phyloP scores from a whole-genome alignment of 2,797 vertebrate genomes.

The Gymnodraco acuticeps region DNA sequence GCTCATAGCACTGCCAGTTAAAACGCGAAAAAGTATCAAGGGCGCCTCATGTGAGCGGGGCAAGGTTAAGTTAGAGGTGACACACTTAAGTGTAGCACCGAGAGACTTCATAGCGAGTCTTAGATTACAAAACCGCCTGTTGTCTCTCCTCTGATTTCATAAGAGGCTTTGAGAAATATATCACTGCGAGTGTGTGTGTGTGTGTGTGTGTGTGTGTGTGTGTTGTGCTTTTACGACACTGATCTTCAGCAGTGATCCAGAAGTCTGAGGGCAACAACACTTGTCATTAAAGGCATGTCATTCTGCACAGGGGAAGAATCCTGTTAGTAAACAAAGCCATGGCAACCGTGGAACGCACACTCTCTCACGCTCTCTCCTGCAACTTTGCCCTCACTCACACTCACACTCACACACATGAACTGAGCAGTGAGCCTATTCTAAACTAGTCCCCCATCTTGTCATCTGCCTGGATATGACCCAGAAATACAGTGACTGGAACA shows the following conservation, averaged over 20 bases:
- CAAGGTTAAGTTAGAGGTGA: slow-evolving; percentile 63
- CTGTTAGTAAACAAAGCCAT: slow-evolving; percentile 85
- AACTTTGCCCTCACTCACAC: slow-evolving; percentile 34
- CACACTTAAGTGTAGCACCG: slow-evolving; percentile 57
- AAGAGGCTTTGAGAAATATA: slow-evolving; percentile 68
- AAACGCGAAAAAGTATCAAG: slow-evolving; percentile 19
- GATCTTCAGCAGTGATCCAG: slow-evolving; percentile 70
- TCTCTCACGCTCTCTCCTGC: slow-evolving; percentile 58
- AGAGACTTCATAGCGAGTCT: slow-evolving; percentile 52
- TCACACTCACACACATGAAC: slow-evolving; percentile 25
- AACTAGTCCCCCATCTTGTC: slow-evolving; percentile 75
- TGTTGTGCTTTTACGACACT: slow-evolving; percentile 52
- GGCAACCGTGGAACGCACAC: slow-evolving; percentile 72
- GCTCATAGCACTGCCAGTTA: not conserved
- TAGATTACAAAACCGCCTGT: slow-evolving; percentile 69
- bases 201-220: slow-evolving; percentile 23
- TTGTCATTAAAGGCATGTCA: slow-evolving; percentile 79
- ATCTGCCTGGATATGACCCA: slow-evolving; percentile 82
- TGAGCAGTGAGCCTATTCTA: slow-evolving; percentile 56
- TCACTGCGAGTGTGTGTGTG: slow-evolving; percentile 15
- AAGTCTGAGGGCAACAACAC: slow-evolving; percentile 74
- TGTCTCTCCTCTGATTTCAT: slow-evolving; percentile 70
- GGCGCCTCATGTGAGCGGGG: slow-evolving; percentile 33
- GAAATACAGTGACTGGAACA: slow-evolving; percentile 84
- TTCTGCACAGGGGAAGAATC: slow-evolving; percentile 72